Evolutionary conservation across 2,113 vertebrate species (phyloP), one percentile per base, ranked within the genome.

Genomic region (Delphinapterus leucas): DNA sequence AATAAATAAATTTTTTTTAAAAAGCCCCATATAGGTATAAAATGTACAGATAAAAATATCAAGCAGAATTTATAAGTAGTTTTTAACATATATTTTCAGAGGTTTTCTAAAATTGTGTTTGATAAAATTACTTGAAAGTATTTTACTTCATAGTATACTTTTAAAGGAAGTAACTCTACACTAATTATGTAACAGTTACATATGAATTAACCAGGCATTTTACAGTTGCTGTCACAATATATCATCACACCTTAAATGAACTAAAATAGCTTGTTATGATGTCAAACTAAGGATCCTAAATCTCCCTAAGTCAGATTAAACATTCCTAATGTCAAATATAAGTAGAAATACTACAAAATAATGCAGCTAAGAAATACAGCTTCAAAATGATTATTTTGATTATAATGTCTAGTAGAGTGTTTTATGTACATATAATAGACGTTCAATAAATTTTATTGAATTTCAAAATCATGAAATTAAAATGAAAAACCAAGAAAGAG

Each of bases 381-480:
- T 88, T 94, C 71, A 63, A 84, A 33, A 1, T 25, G 28, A 95
- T 58, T 71, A 58, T 38, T 91, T 91, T 77, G 18, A 81, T 76
- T 71, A 93, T 38, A 84, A 77, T 21, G 28, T 36, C 61, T 77
- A 85, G 33, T 13, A 68, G 33, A 81, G 31, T 58, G 31, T 49
- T 95, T 63, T 68, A 84, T 38, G 92, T 20, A 65, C 2, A 76
- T 77, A 31, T 23, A 94, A 81, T 5, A 87, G 79, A 44, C 63
- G 21, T 38, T 74, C 33, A 63, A 58, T 65, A 26, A 26, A 82
- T 18, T 26, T 90, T 31, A 89, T 0, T 68, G 20, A 76, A 95
- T 74, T 96, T 95, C 28, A 96, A 91, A 87, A 92, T 90, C 11
- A 94, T 71, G 20, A 96, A 96, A 73, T 90, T 93, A 80, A 97